Evolutionary conservation across 2,888 invertebrate species (phyloP).

Genomic region (Apotomis betuletana): DNA sequence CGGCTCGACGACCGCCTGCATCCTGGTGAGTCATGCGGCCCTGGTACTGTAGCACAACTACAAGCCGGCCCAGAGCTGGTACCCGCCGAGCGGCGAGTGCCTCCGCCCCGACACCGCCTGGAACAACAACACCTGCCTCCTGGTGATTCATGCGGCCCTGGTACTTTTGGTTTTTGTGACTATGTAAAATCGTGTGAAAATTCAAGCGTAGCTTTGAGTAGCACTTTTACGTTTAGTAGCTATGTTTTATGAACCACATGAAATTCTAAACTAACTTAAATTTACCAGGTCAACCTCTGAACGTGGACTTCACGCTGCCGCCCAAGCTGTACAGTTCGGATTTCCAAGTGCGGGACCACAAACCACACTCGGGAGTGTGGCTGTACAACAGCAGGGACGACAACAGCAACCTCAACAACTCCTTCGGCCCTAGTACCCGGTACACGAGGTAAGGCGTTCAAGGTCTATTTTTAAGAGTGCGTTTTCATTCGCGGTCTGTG

Average conservation of each 20-base stretch:
- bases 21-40: background rate
- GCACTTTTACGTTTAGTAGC: too few relatives aligned
- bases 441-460: constrained; percentile 15
- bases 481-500: too few relatives aligned
- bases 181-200: too few relatives aligned
- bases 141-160: background rate
- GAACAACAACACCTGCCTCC: background rate
- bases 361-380: constrained; percentile 67
- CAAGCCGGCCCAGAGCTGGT: too few relatives aligned
- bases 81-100: background rate
- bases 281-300: constrained; percentile 65
- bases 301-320: constrained; percentile 64
- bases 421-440: constrained; percentile 34
- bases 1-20: background rate
- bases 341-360: constrained; percentile 72
- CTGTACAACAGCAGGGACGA: constrained; percentile 63
- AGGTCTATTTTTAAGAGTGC: too few relatives aligned
- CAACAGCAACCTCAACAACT: constrained; percentile 44
- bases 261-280: too few relatives aligned
- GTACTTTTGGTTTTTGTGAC: background rate
- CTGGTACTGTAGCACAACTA: background rate
- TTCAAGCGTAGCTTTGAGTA: too few relatives aligned
- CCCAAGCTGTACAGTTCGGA: constrained; percentile 64
- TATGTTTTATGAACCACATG: too few relatives aligned
- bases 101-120: background rate